A percentile compares a stretch with the other conserved stretches of the same genome.
phyloP scores from a whole-genome alignment of 2,797 vertebrate genomes.

The Lerista edwardsae region DNA sequence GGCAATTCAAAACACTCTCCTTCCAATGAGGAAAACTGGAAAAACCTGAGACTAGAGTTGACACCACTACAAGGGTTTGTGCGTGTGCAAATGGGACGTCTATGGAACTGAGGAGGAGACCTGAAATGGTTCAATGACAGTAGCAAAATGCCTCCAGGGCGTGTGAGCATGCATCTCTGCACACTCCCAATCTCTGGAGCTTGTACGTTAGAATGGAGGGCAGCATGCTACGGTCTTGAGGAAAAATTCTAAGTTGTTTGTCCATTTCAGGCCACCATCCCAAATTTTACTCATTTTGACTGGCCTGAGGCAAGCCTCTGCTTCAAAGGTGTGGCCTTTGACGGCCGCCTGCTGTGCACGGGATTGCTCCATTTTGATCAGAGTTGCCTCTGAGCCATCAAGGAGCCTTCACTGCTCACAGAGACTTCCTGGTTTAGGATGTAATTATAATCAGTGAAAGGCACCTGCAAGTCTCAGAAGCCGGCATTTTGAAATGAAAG shows the following conservation, averaged over 20 bases:
- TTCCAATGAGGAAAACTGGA: not conserved
- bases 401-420: not conserved
- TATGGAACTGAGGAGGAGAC: not conserved
- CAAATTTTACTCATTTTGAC: not conserved
- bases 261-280: fast-evolving
- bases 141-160: not conserved
- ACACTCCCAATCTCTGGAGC: not conserved
- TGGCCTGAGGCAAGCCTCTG: fast-evolving
- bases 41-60: not conserved
- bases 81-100: not conserved
- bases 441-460: slow-evolving; percentile 16
- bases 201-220: not conserved
- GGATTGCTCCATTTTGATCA: not conserved
- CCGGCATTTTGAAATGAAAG: not conserved
- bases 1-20: not conserved
- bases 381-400: not conserved
- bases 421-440: not conserved
- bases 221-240: not conserved
- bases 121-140: not conserved
- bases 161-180: no score
- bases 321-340: not conserved
- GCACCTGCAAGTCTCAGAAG: not conserved
- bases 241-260: not conserved
- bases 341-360: fast-evolving
- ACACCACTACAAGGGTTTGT: not conserved